Evolutionary conservation across 2,797 vertebrate species (phyloP).

Genomic region (Protosalanx chinensis): DNA sequence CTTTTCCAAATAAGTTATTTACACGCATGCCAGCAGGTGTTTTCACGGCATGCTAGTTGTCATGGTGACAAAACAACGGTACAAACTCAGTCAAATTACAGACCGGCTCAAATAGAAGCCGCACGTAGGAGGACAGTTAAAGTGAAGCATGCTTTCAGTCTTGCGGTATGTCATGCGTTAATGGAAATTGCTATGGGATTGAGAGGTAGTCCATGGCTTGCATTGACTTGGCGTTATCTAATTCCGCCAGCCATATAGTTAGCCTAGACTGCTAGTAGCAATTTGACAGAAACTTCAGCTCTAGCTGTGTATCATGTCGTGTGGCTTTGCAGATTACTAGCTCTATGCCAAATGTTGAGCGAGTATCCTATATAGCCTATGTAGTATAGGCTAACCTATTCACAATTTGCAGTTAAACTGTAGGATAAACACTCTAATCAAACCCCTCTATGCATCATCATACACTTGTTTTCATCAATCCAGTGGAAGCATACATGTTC

Average conservation of each 20-base stretch:
- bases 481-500: background rate
- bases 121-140: background rate
- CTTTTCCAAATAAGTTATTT: too few relatives aligned
- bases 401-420: too few relatives aligned
- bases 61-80: slow-evolving; percentile 2
- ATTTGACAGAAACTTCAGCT: background rate
- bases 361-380: too few relatives aligned
- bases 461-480: background rate
- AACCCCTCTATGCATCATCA: too few relatives aligned
- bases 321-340: background rate
- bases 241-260: background rate
- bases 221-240: background rate
- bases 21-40: background rate
- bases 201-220: background rate
- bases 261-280: background rate
- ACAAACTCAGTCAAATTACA: background rate
- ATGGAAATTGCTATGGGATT: background rate
- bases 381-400: too few relatives aligned
- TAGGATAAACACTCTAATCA: too few relatives aligned
- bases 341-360: too few relatives aligned
- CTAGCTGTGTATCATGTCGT: background rate
- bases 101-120: background rate
- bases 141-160: background rate
- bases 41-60: slow-evolving; percentile 3
- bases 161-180: background rate